Conservation (phyloP, 2,888 invertebrate genomes). For the Ectobius pallidus region DNA sequence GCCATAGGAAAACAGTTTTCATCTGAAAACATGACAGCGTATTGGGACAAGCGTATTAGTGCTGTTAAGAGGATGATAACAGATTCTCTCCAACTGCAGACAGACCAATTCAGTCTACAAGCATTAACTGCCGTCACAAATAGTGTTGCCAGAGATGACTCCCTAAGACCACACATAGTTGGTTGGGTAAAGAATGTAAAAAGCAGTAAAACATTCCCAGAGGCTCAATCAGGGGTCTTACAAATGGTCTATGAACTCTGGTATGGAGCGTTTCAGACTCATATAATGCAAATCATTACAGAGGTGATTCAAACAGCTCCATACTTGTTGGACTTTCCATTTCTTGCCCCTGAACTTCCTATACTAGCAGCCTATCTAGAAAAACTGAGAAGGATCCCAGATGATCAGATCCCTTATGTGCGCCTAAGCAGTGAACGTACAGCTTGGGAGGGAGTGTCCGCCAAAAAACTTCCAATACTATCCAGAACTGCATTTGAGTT, state of each 20-base stretch:
- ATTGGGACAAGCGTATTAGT: too few relatives aligned
- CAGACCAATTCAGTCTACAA: too few relatives aligned
- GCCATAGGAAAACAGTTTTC: too few relatives aligned
- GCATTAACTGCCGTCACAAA: too few relatives aligned
- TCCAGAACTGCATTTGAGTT: background rate
- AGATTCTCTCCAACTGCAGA: too few relatives aligned
- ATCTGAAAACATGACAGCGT: too few relatives aligned
- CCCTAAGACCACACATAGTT: background rate
- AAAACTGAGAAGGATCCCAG: background rate
- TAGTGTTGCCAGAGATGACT: too few relatives aligned
- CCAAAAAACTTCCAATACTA: background rate
- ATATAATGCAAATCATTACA: background rate
- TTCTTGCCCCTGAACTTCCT: background rate
- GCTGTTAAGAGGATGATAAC: too few relatives aligned
- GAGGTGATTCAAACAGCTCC: background rate
- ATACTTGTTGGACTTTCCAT: background rate
- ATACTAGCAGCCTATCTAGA: background rate
- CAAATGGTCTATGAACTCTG: background rate
- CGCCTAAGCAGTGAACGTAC: background rate
- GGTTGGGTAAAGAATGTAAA: background rate
- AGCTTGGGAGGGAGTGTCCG: background rate
- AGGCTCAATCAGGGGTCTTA: background rate
- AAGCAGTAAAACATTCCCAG: background rate
- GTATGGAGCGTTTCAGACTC: conserved; percentile 3
- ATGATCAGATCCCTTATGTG: background rate